These are phyloP conservation scores for Protomyctophum bolini DNA, from an alignment of 2,113 vertebrate species.

Conservation along the genomic window DNA sequence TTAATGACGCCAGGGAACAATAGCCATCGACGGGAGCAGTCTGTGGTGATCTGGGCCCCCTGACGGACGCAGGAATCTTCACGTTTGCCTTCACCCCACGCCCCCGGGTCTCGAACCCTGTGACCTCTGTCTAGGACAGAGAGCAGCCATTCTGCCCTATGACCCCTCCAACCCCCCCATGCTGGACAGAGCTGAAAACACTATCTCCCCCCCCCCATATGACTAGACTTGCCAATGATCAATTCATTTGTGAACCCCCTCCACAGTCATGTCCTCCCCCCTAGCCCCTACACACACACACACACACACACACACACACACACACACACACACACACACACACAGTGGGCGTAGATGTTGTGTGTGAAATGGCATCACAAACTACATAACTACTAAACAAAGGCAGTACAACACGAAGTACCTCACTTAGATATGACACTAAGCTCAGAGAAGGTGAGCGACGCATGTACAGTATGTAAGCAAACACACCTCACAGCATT, in stretches of 20 bases:
- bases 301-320: neutral
- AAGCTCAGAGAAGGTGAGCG: too few relatives aligned
- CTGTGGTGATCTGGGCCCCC: constrained; percentile 56
- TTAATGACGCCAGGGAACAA: constrained; percentile 75
- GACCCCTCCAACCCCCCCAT: constrained; percentile 21
- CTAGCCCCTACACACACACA: neutral
- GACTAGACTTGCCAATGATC: neutral
- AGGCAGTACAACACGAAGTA: too few relatives aligned
- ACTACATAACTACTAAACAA: too few relatives aligned
- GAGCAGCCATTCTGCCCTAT: constrained; percentile 26
- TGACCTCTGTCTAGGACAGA: constrained; percentile 31
- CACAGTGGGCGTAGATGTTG: neutral
- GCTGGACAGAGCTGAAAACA: constrained; percentile 18
- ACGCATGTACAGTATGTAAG: too few relatives aligned
- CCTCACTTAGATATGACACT: too few relatives aligned
- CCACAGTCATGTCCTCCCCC: constrained; percentile 28
- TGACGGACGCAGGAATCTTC: constrained; percentile 62
- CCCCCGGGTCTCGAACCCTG: constrained; percentile 5
- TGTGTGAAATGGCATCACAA: constrained; percentile 18
- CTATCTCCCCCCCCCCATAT: neutral
- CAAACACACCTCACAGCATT: too few relatives aligned
- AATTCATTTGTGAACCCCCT: constrained; percentile 27
- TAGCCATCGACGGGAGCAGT: constrained; percentile 50
- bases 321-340: neutral
- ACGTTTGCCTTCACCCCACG: constrained; percentile 36